Evolutionary conservation across 2,888 invertebrate species (phyloP), one percentile per base, ranked within the genome.

Genomic region (Galeopsomyia nigrocyanea): DNA sequence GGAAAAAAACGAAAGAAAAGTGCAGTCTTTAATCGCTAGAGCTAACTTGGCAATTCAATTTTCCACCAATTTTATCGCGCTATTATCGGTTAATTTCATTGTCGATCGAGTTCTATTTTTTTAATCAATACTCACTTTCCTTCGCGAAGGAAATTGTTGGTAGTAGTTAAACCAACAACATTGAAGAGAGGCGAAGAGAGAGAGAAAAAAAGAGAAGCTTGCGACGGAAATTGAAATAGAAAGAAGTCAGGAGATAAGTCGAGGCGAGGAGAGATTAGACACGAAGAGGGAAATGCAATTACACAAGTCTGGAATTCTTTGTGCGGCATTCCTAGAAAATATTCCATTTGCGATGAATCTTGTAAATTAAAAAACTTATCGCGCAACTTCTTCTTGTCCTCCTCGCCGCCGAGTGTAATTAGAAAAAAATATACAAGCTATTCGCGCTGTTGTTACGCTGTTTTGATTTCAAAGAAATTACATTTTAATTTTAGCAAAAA

Each of bases 51-150:
- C 50, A 46, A 31, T 61, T 66, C 66, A 39, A 69, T 69, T 69
- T 64, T 69, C 65, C 65, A 65, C 70, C 17, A 70, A 70, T 64
- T 56, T 62, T 67, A 74, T 70, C 67, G 56, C 63, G 64, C 39
- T 39, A 61, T 65, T 64, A 65, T 50, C 63, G 50, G 51, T 64
- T 61, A 71, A 74, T 74, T 71, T 64, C 51, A 71, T 71, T 64
- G 39, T 39, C 39, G 13, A 39, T 39, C 39, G 13, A 39, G 39
- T 39, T 39, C 7, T 39, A 10, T 10, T 3, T 5, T 31, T 39
- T 39, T 39, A 39, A 39, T 39, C 39, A 39, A 39, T 39, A 39
- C 39, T 10, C 39, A 10, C 39, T 7, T 39, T 7, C 39, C 7
- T 39, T 39, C 7, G 7, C 26, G 26, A 26, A 26, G 7, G 13